These are phyloP conservation scores for Ips typographus DNA, from an alignment of 1,140 invertebrate species.

Conservation along the genomic window DNA sequence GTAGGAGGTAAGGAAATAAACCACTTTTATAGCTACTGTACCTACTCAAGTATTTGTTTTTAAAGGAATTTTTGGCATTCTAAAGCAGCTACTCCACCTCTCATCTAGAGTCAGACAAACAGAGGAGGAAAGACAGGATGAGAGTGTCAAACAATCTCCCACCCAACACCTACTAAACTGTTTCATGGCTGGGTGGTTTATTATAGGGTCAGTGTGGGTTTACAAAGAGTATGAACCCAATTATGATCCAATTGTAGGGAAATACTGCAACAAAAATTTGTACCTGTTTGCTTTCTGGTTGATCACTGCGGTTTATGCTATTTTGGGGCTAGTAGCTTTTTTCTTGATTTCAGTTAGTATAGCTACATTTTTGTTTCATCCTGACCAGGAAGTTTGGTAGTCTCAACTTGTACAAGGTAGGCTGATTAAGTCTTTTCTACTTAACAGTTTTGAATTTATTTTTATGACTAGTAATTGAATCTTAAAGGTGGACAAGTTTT, in stretches of 20 bases:
- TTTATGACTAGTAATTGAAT: too few relatives aligned
- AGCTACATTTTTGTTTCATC: conserved; percentile 56
- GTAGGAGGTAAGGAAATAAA: conserved; percentile 58
- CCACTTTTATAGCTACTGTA: background rate
- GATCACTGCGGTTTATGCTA: conserved; percentile 63
- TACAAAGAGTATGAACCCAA: conserved; percentile 66
- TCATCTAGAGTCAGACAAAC: conserved; percentile 55
- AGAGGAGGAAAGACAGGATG: conserved; percentile 58
- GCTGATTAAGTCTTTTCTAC: too few relatives aligned
- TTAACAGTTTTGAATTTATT: too few relatives aligned
- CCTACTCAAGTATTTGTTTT: conserved; percentile 2
- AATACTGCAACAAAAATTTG: conserved; percentile 66
- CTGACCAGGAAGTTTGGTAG: conserved; percentile 39
- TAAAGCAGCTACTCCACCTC: conserved; percentile 64
- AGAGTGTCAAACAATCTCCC: conserved; percentile 59
- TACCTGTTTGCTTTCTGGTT: conserved; percentile 72
- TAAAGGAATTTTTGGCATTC: conserved; percentile 60
- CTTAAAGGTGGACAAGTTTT: too few relatives aligned
- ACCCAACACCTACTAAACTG: conserved; percentile 63
- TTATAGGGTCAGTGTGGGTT: conserved; percentile 67
- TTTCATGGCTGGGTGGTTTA: conserved; percentile 69
- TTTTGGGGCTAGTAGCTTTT: conserved; percentile 57
- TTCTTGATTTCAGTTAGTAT: conserved; percentile 61
- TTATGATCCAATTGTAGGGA: conserved; percentile 54
- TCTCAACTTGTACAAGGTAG: background rate